Conservation (phyloP, 2,797 vertebrate genomes). For the Rhincodon typus region DNA sequence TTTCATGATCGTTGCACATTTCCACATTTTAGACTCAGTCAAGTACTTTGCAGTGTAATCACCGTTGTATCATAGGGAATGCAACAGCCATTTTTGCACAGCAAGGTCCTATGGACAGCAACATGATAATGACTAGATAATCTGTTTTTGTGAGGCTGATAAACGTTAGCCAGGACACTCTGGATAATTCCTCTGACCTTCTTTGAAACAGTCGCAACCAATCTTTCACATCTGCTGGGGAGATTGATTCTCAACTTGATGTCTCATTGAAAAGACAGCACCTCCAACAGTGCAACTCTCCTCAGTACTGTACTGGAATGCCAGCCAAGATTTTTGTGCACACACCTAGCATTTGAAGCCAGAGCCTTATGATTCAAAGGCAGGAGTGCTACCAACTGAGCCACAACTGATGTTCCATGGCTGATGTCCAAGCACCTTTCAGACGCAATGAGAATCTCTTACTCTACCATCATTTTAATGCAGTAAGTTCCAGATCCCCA, state of each 20-base stretch:
- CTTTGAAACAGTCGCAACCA: neutral
- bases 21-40: neutral
- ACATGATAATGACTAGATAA: neutral
- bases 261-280: no score
- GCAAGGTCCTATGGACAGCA: neutral
- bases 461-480: neutral
- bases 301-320: neutral
- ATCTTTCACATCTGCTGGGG: no score
- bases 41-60: neutral
- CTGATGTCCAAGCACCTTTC: neutral
- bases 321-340: neutral
- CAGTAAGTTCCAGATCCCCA: neutral
- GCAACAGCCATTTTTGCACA: neutral
- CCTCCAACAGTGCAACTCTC: no score
- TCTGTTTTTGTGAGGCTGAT: neutral
- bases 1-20: neutral
- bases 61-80: neutral
- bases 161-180: neutral
- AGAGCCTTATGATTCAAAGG: neutral
- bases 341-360: neutral
- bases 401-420: no score
- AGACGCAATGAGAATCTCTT: neutral
- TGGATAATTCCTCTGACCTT: neutral
- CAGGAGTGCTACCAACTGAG: neutral
- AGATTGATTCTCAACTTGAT: no score